Evolutionary conservation across 2,797 vertebrate species (phyloP).

Genomic region (Miichthys miiuy): DNA sequence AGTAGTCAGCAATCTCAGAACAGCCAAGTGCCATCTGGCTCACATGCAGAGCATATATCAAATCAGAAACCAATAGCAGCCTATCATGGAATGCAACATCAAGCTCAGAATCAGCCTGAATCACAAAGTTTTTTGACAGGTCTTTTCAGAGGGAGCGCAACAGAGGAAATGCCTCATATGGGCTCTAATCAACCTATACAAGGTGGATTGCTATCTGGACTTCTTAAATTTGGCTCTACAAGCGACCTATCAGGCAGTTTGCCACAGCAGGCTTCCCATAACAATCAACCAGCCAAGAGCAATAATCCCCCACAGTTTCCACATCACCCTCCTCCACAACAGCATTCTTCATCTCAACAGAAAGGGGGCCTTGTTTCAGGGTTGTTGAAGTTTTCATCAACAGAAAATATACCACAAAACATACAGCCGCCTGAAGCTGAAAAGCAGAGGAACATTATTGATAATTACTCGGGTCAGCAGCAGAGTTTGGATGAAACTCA

Average conservation of each 20-base stretch:
- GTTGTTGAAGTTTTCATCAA: constrained; percentile 85
- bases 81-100: constrained; percentile 53
- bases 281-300: constrained; percentile 58
- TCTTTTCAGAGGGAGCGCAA: constrained; percentile 77
- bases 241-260: constrained; percentile 69
- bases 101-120: constrained; percentile 67
- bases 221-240: constrained; percentile 83
- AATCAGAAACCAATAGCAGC: constrained; percentile 50
- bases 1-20: constrained; percentile 57
- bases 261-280: constrained; percentile 55
- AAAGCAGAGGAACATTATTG: constrained; percentile 40
- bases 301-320: constrained; percentile 53
- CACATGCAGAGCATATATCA: constrained; percentile 48
- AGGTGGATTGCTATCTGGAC: constrained; percentile 83
- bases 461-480: constrained; percentile 47
- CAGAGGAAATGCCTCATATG: constrained; percentile 59
- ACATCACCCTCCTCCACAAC: constrained; percentile 55
- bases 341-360: constrained; percentile 63
- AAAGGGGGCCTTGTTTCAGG: constrained; percentile 79
- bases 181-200: constrained; percentile 74
- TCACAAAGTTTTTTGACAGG: constrained; percentile 74
- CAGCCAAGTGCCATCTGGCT: constrained; percentile 42
- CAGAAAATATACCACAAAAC: constrained; percentile 78
- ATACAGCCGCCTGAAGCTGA: constrained; percentile 47
- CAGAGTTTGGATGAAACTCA: constrained; percentile 45